These are phyloP conservation scores for Sprattus sprattus DNA, from an alignment of 2,113 vertebrate species.

Conservation along the genomic window DNA sequence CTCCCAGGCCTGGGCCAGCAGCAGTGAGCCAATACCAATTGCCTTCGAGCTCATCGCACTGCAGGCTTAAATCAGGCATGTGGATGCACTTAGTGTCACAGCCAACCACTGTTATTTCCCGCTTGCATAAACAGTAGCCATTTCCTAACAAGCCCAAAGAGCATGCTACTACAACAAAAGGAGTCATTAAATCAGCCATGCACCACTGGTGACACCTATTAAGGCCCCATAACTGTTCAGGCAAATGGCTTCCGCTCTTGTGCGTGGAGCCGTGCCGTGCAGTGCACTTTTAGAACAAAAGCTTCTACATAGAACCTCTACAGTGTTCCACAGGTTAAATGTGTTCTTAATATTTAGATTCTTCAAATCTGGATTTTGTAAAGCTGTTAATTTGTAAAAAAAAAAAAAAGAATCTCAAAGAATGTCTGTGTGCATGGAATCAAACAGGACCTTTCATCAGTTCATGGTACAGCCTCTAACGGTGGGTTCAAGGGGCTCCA, in stretches of 20 bases:
- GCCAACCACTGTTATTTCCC: conserved; percentile 47
- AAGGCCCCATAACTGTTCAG: conserved; percentile 31
- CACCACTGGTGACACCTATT: conserved; percentile 55
- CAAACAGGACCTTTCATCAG: background rate
- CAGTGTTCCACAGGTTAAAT: background rate
- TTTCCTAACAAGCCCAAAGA: conserved; percentile 48
- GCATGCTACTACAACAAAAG: conserved; percentile 53
- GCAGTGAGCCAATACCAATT: conserved; percentile 47
- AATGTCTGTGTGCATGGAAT: background rate
- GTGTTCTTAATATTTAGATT: background rate
- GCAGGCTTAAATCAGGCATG: conserved; percentile 42
- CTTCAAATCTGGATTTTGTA: too few relatives aligned
- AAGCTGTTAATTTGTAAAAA: too few relatives aligned
- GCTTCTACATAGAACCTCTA: background rate
- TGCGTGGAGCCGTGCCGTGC: background rate
- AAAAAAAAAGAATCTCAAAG: too few relatives aligned
- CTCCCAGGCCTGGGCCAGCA: background rate
- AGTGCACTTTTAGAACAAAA: background rate
- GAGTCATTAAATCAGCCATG: conserved; percentile 55
- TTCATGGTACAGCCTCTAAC: background rate
- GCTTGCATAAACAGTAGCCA: conserved; percentile 49
- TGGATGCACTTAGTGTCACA: conserved; percentile 38
- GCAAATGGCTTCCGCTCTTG: background rate
- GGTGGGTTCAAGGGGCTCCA: background rate
- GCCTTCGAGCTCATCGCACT: conserved; percentile 41